Evolutionary conservation across 2,888 invertebrate genomes (phyloP).

Genomic region (Sinopyrophorus schimmeli): DNA sequence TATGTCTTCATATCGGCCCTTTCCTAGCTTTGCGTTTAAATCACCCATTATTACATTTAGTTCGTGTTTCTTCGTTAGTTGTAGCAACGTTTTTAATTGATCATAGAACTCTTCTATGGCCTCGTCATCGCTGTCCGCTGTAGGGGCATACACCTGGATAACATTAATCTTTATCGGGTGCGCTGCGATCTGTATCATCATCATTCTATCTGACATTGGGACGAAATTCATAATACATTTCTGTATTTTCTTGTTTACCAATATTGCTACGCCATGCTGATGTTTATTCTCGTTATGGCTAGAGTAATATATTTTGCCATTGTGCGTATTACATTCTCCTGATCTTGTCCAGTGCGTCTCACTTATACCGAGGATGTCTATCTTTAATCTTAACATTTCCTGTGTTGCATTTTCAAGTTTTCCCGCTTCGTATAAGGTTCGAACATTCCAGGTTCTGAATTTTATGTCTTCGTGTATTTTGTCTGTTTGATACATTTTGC

Average conservation of each 20-base stretch:
- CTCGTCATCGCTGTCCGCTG: slow-evolving; percentile 2
- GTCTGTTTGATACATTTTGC: slow-evolving; percentile 1
- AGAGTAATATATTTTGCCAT: neutral
- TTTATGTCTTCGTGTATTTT: neutral
- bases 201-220: slow-evolving; percentile 5
- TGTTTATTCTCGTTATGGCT: slow-evolving; percentile 1
- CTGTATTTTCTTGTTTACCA: neutral
- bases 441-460: slow-evolving; percentile 27
- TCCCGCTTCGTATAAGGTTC: slow-evolving; percentile 20
- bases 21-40: slow-evolving; percentile 3
- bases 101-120: slow-evolving; percentile 4
- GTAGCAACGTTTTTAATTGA: slow-evolving; percentile 1
- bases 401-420: slow-evolving; percentile 22
- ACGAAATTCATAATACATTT: slow-evolving; percentile 4
- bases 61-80: slow-evolving; percentile 6
- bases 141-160: slow-evolving; percentile 4
- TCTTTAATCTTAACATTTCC: slow-evolving; percentile 17
- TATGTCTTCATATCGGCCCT: slow-evolving; percentile 2
- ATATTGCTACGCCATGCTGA: slow-evolving; percentile 2
- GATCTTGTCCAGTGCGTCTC: slow-evolving; percentile 3
- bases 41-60: slow-evolving; percentile 2
- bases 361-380: neutral
- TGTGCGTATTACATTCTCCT: slow-evolving; percentile 15
- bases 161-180: neutral
- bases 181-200: slow-evolving; percentile 1